Percentiles rank a stretch among this genome's conserved stretches.
Evolutionary conservation across 2,113 vertebrate species (phyloP).

Genomic region (Microtus oregoni): DNA sequence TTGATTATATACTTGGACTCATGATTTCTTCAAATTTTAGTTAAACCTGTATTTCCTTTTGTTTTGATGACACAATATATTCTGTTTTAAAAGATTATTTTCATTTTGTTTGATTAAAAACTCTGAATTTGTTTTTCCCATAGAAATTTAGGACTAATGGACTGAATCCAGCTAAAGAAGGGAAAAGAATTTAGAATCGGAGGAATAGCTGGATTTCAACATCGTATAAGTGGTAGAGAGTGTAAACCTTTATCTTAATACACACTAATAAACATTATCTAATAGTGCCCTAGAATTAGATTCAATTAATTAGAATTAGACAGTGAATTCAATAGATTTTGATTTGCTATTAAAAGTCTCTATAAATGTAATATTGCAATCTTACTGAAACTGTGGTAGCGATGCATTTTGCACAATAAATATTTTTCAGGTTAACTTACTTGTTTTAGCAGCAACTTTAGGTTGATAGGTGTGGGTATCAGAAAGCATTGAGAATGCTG

Average conservation of each 20-base stretch:
- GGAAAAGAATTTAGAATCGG: background rate
- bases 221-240: background rate
- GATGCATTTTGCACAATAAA: background rate
- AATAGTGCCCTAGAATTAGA: background rate
- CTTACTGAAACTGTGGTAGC: background rate
- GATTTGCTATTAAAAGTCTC: slow-evolving; percentile 33
- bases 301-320: background rate
- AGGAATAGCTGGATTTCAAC: background rate
- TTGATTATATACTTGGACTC: background rate
- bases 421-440: background rate
- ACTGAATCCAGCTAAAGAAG: background rate
- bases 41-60: background rate
- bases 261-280: background rate
- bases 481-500: background rate
- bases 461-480: background rate
- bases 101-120: background rate
- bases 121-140: background rate
- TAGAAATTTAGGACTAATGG: background rate
- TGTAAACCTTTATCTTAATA: background rate
- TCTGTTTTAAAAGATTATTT: background rate
- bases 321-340: background rate
- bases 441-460: background rate
- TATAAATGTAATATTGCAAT: background rate
- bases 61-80: background rate
- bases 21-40: background rate